Base-by-base conservation (phyloP, 2,888 invertebrate species). In the Ctenicera cuprea region DNA sequence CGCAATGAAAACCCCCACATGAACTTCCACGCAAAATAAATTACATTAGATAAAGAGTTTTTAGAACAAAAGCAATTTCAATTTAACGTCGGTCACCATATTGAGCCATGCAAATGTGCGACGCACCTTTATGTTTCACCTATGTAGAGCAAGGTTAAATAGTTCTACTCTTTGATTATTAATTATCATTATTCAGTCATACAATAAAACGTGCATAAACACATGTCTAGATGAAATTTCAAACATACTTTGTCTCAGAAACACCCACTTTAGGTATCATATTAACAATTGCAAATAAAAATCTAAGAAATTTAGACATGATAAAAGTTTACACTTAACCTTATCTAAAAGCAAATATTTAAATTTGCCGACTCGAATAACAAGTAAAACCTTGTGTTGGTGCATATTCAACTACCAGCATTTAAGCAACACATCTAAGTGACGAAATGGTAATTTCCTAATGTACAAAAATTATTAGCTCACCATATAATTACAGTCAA, bases 141-240 rank as follows among this genome's bases (percentile, higher is more conserved):
- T 54, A 54, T 54, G 30, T 54, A 30, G 54, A 54, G 54, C 54
- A 54, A 54, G 54, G 54, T 54, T 54, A 54, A 54, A 54, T 54
- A 54, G 54, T 54, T 54, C 11, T 30, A 16, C 54, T 54, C 54
- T 14, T n/a, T 54, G 54, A 54, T 54, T 54, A 54, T 30, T 54
- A 54, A 54, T 54, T 54, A 14, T 33, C 7, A n/a, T 52, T 52
- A 22, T 52, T n/a, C 52, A 18, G n/a, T 22, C 48, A 14, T 14
- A 48, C 16, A 16, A 9, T 4, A 18, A 16, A 48, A 48, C 16
- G 16, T 18, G 11, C 1, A 14, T 7, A 26, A 18, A 50, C 50
- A 18, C 18, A 50, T 41, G 38, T 3, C 16, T 18, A 16, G 22
- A 26, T 30, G 16, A 33, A 54, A 54, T 54, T 54, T 54, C 54